Percentiles rank a stretch among this genome's conserved stretches.
Evolutionary conservation across 2,888 invertebrate genomes (phyloP).

Genomic region (Trypoxylon attenuatum): DNA sequence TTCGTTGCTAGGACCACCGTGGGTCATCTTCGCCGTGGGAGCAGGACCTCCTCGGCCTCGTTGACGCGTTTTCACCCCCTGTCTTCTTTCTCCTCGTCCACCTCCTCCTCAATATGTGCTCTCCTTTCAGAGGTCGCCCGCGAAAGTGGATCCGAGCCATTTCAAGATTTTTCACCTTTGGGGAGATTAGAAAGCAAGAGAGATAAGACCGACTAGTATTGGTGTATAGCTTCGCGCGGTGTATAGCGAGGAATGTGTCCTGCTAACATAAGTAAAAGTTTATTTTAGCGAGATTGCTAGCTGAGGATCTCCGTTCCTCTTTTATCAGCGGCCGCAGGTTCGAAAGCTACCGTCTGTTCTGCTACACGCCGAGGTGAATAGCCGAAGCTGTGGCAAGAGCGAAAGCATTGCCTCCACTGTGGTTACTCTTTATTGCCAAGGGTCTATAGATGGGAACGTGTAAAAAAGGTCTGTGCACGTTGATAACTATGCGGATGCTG

Average conservation of each 20-base stretch:
- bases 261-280: no score
- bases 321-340: neutral
- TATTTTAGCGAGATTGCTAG: no score
- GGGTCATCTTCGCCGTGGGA: conserved; percentile 32
- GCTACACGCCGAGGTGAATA: neutral
- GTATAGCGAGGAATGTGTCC: no score
- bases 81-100: neutral
- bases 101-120: no score
- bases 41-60: conserved; percentile 9
- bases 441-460: neutral
- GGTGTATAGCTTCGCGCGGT: no score
- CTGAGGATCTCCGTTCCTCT: no score
- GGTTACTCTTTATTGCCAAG: neutral
- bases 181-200: neutral
- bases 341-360: neutral
- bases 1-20: conserved; percentile 22
- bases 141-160: neutral
- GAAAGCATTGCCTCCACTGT: neutral
- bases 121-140: no score
- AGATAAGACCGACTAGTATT: no score
- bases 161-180: neutral
- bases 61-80: neutral
- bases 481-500: neutral
- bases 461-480: neutral
- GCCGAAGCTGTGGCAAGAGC: neutral